Percentiles rank a stretch among this genome's conserved stretches.
Evolutionary conservation across 92 coral and sea anemone genomes (phyloP).

Genomic region (Porites rus): DNA sequence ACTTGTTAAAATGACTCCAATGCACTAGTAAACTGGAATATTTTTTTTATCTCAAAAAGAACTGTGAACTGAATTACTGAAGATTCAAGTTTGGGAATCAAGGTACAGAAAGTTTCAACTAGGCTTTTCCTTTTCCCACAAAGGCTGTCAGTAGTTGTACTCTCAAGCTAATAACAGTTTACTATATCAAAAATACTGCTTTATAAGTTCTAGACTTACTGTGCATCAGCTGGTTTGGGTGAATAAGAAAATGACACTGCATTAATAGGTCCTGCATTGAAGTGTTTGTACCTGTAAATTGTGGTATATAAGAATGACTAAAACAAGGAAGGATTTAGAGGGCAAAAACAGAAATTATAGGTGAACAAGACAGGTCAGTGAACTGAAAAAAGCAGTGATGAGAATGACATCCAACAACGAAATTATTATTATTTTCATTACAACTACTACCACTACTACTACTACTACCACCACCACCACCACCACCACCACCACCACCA

Average conservation of each 20-base stretch:
- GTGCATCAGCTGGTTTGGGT: slow-evolving; percentile 65
- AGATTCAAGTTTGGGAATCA: neutral
- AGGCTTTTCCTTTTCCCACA: neutral
- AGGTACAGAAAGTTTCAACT: neutral
- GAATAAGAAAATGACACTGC: slow-evolving; percentile 87
- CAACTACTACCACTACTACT: too few relatives aligned
- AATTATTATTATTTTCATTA: neutral
- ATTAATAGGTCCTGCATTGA: slow-evolving; percentile 93
- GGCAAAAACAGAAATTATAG: neutral
- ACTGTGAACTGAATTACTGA: too few relatives aligned
- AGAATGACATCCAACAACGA: neutral
- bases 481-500: too few relatives aligned
- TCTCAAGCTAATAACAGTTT: neutral
- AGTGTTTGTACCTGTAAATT: slow-evolving; percentile 90
- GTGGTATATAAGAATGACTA: neutral
- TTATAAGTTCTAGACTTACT: slow-evolving; percentile 63
- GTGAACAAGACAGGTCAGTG: neutral
- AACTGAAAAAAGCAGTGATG: neutral
- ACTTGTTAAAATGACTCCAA: too few relatives aligned
- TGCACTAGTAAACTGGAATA: too few relatives aligned
- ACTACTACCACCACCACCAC: too few relatives aligned
- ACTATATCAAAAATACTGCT: neutral
- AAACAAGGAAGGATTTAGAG: neutral
- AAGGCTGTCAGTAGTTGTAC: too few relatives aligned
- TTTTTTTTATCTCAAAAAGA: too few relatives aligned